Conservation (phyloP, 2,888 invertebrate genomes). For the Mechanitis messenoides region DNA sequence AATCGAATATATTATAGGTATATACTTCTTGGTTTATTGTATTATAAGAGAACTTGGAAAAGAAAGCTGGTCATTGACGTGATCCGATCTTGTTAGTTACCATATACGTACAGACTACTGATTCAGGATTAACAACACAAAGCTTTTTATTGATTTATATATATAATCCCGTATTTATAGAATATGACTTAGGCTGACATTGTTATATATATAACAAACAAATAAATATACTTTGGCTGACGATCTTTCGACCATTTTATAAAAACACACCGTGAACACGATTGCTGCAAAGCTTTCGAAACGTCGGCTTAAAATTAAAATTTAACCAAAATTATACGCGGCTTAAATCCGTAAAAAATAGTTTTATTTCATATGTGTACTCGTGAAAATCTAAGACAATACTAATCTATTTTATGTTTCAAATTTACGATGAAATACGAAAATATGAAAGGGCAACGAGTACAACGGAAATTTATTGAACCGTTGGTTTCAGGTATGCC, state of each 20-base stretch:
- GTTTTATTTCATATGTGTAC: too few species aligned
- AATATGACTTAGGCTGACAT: too few species aligned
- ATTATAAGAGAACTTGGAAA: background rate
- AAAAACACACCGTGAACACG: too few species aligned
- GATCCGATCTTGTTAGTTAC: conserved; percentile 7
- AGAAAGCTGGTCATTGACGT: background rate
- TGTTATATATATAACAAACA: too few species aligned
- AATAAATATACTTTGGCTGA: too few species aligned
- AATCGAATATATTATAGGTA: background rate
- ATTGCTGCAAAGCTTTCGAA: too few species aligned
- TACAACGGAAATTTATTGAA: conserved; percentile 1
- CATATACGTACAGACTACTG: conserved; percentile 6
- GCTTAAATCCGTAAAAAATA: too few species aligned
- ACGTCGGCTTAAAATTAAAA: too few species aligned
- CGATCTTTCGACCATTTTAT: too few species aligned
- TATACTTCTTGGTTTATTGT: conserved; percentile 1
- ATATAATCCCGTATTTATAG: too few species aligned
- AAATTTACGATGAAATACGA: conserved; percentile 7
- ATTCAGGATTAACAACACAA: conserved; percentile 3
- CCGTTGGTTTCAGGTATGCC: background rate
- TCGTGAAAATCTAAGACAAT: too few species aligned
- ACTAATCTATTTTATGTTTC: background rate
- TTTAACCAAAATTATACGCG: too few species aligned
- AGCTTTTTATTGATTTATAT: background rate
- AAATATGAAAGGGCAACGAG: conserved; percentile 7